Evolutionary conservation across 37 sponge, comb jelly and placozoan genomes (phyloP).

Genomic region (Beroe forskalii): DNA sequence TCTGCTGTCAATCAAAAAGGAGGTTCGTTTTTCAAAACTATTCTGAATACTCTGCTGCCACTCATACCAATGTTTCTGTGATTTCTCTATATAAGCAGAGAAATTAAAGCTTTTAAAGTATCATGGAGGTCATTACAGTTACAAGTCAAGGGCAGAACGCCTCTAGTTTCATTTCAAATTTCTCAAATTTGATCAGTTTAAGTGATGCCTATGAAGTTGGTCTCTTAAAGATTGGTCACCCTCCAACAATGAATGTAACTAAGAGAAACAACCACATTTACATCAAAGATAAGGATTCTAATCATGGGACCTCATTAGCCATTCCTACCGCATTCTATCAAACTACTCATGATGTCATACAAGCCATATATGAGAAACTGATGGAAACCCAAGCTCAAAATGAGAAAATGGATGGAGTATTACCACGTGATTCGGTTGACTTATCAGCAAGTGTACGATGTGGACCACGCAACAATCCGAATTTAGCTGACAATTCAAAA

Average conservation of each 20-base stretch:
- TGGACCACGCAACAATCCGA: not conserved
- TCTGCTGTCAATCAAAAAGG: conserved; percentile 35
- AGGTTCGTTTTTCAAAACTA: conserved; percentile 23
- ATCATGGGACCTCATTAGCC: not conserved
- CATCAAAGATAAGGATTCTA: not conserved
- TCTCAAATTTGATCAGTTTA: not conserved
- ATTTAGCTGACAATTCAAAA: not conserved
- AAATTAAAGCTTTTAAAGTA: not conserved
- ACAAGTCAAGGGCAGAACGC: conserved; percentile 11
- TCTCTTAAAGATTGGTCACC: not conserved
- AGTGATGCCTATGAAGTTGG: conserved; percentile 17
- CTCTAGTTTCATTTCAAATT: conserved; percentile 18
- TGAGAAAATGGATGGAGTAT: too few species aligned
- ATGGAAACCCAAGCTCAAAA: not conserved
- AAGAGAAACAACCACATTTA: not conserved
- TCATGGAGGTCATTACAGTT: conserved; percentile 11
- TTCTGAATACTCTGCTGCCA: conserved; percentile 10
- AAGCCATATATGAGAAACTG: not conserved
- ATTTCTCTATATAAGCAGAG: not conserved
- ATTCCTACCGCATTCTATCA: not conserved
- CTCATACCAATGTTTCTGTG: conserved; percentile 16
- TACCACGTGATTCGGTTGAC: too few species aligned
- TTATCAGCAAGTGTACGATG: not conserved
- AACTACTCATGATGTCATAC: conserved; percentile 1
- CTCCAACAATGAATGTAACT: conserved; percentile 1